Base-by-base conservation (phyloP, 2,888 invertebrate species). In the Macrosoma leucophasiata region DNA sequence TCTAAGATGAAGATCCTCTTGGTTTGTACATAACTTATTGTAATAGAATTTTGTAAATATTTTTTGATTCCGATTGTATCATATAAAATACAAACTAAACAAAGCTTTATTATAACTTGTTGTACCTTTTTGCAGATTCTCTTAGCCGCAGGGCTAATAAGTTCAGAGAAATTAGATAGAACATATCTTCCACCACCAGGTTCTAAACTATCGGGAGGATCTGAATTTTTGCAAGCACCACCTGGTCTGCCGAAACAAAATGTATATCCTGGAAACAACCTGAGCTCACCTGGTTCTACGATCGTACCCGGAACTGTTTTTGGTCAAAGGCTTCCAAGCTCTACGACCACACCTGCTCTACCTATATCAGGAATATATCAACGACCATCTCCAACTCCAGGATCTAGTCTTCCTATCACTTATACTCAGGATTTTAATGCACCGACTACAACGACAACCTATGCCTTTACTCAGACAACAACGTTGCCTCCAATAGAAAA, bases 101-200 rank as follows among this genome's bases (percentile, higher is more conserved):
- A n/a, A n/a, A n/a, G n/a, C n/a, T n/a, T n/a, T n/a, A n/a, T n/a
- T n/a, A n/a, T n/a, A n/a, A n/a, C n/a, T n/a, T n/a, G n/a, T n/a
- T n/a, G n/a, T 33, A 13, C 30, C 26, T 35, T 26, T 25, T 72
- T 74, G 22, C 69, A 81, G 79, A 37, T 78, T 14, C 18, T 69
- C n/a, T 37, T 46, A 41, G 60, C 53, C 24, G 18, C 69, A 33
- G 58, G 62, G 47, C 52, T 72, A 33, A 55, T 48, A 9, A 46
- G 50, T 10, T 46, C 65, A 2, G 75, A 75, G 14, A 77, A 77
- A 42, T 41, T 79, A 13, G 69, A 75, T 33, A 55, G 69, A 24
- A 62, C 56, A 1, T 81, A 79, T 25, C 61, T 79, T 18, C 79
- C 81, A 31, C 79, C 81, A 17, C 63, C 69, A 1, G 71, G 69